A percentile compares a stretch with the other conserved stretches of the same genome.
Conservation (phyloP, 1,140 invertebrate species). For the Tetragnatha versicolor region DNA sequence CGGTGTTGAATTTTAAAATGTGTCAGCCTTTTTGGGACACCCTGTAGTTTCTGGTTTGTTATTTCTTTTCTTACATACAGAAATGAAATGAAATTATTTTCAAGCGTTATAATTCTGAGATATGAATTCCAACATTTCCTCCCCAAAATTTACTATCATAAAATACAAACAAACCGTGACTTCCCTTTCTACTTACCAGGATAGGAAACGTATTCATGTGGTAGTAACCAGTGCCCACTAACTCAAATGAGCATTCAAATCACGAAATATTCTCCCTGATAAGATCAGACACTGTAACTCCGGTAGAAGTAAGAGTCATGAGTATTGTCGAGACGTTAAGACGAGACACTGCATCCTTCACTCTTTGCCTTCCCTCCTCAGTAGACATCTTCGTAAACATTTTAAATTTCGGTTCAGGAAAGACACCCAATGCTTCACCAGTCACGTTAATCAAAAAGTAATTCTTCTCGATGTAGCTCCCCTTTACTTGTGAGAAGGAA, state of each 20-base stretch:
- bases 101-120: no score
- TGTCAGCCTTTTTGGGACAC: no score
- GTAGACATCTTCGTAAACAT: conserved; percentile 10
- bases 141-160: no score
- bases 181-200: conserved; percentile 19
- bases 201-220: conserved; percentile 43
- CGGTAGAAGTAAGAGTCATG: conserved; percentile 35
- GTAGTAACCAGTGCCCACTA: conserved; percentile 42
- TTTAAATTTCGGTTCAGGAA: conserved; percentile 12
- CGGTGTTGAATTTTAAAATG: no score
- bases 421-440: conserved; percentile 21
- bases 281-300: conserved; percentile 25
- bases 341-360: conserved; percentile 1
- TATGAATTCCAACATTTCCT: no score
- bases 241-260: conserved; percentile 38
- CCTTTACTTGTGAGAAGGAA: conserved; percentile 34
- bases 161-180: no score
- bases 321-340: neutral
- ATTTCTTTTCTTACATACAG: no score
- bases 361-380: neutral
- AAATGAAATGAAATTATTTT: no score
- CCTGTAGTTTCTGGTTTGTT: no score
- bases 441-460: conserved; percentile 32
- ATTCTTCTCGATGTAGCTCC: conserved; percentile 8
- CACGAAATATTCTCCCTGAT: conserved; percentile 12